Evolutionary conservation across 2,888 invertebrate species (phyloP), one percentile per base, ranked within the genome.

Genomic region (Drosophila ochracea): DNA sequence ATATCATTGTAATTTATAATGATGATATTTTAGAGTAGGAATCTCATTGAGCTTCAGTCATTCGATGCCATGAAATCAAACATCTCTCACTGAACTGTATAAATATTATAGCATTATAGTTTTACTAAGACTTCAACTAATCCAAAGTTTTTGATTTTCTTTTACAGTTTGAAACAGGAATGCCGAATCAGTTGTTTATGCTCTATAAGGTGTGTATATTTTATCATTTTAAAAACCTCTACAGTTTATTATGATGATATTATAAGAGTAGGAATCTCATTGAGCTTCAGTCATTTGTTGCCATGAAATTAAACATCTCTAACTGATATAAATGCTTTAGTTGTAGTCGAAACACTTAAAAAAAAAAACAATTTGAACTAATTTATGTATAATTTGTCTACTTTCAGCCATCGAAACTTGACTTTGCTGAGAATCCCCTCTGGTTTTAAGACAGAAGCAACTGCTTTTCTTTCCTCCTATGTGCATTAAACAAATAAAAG

Each of bases 1-100:
- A n/a, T 5, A 6, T 4, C 31, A 2, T 1, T 49, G 21, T 30
- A 13, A 35, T n/a, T 21, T 16, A 4, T 68, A 61, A 19, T 84
- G 84, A 84, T 89, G 84, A 86, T 83, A 28, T 74, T 68, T 72
- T 25, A 35, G 65, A 80, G 92, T 77, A 82, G 89, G 91, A 91
- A 91, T 92, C 92, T 91, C 91, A 79, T 83, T 90, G 91, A 91
- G 91, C 84, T 68, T 75, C 78, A 84, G 77, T 89, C 90, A 91
- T 89, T 28, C 81, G 82, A 83, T 75, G 82, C 89, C 64, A 60
- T 89, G 91, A 91, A 86, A 92, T 83, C 2, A 89, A 69, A 35
- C 70, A 6, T 75, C 80, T 79, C 39, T 68, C 4, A 75, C 87
- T 91, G 90, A 90, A 25, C 4, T 28, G 0, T 47, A 47, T 25